phyloP scores from a whole-genome alignment of 2,888 invertebrate genomes.

The Sinodicranocentrus sp. region DNA sequence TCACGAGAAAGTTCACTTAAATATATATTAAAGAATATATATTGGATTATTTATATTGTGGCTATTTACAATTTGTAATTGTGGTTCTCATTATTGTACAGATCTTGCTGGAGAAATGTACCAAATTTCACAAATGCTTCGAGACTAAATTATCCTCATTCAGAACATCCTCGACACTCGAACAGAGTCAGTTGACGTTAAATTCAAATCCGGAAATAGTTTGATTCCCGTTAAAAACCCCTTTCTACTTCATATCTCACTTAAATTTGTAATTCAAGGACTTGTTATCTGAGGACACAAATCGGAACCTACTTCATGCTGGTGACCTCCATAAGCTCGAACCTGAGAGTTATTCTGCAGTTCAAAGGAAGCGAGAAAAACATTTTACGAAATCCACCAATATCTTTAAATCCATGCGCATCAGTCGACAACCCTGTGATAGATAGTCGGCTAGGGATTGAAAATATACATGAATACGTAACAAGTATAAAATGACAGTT shows the following conservation, averaged over 20 bases:
- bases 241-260: too few relatives aligned
- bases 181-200: slow-evolving; percentile 76
- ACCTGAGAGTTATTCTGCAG: slow-evolving; percentile 89
- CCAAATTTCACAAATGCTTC: slow-evolving; percentile 94
- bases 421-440: slow-evolving; percentile 78
- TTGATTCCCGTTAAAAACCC: not conserved
- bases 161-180: slow-evolving; percentile 79
- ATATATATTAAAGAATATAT: too few relatives aligned
- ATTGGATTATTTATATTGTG: too few relatives aligned
- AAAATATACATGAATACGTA: too few relatives aligned
- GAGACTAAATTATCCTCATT: slow-evolving; percentile 90
- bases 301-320: slow-evolving; percentile 90
- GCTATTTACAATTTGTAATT: too few relatives aligned
- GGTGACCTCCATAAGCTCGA: slow-evolving; percentile 95
- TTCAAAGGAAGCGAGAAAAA: slow-evolving; percentile 87
- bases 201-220: slow-evolving; percentile 74
- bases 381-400: slow-evolving; percentile 74
- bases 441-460: too few relatives aligned
- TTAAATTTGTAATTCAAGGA: slow-evolving; percentile 79
- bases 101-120: slow-evolving; percentile 99
- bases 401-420: slow-evolving; percentile 54
- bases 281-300: slow-evolving; percentile 88
- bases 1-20: too few relatives aligned
- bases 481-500: too few relatives aligned
- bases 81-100: too few relatives aligned